Percentiles rank a stretch among this genome's conserved stretches.
These are phyloP conservation scores for Trididemnum clinides DNA, from an alignment of 23 tunicate species.

Conservation along the genomic window DNA sequence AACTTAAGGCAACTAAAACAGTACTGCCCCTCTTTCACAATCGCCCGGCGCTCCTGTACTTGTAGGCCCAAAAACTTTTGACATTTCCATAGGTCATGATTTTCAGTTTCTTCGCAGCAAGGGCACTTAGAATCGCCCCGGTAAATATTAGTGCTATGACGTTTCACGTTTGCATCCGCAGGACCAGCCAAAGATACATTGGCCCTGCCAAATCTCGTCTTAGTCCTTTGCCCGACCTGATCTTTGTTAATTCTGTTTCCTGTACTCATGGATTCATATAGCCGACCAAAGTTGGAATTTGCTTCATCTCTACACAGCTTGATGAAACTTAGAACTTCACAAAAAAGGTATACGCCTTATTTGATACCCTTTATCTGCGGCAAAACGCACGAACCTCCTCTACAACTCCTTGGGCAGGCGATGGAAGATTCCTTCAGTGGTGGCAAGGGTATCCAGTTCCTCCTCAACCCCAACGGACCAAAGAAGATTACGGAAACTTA, in stretches of 20 bases:
- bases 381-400: background rate
- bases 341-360: background rate
- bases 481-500: conserved; percentile 3
- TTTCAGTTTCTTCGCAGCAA: background rate
- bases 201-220: no score
- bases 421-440: background rate
- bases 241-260: no score
- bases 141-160: background rate
- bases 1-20: background rate
- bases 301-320: background rate
- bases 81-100: background rate
- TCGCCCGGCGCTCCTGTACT: background rate
- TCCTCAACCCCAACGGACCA: background rate
- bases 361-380: background rate
- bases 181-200: no score
- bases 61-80: background rate
- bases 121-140: background rate
- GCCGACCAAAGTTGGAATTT: background rate
- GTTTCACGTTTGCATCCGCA: no score
- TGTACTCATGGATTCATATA: background rate
- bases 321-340: background rate
- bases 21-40: background rate
- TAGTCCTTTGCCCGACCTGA: no score
- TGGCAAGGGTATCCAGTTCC: background rate
- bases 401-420: background rate